These are phyloP conservation scores for Ptychochromis oligacanthus DNA, from an alignment of 2,113 vertebrate genomes.

Conservation along the genomic window DNA sequence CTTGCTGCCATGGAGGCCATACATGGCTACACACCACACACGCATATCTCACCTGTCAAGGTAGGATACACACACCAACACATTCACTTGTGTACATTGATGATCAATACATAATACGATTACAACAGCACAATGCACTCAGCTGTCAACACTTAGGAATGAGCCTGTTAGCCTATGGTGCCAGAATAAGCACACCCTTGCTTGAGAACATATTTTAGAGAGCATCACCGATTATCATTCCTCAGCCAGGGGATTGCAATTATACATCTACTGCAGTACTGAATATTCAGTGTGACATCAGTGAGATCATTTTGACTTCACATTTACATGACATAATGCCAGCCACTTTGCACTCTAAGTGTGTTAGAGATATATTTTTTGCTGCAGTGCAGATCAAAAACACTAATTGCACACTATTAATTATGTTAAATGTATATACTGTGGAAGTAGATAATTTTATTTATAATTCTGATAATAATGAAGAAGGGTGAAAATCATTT, in stretches of 20 bases:
- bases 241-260: conserved; percentile 1
- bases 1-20: conserved; percentile 94
- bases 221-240: background rate
- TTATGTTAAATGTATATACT: background rate
- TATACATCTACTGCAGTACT: background rate
- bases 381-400: background rate
- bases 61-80: conserved; percentile 57
- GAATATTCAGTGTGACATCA: background rate
- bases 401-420: background rate
- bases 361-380: background rate
- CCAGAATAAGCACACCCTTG: conserved; percentile 12
- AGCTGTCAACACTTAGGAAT: conserved; percentile 10
- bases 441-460: background rate
- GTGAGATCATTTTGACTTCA: conserved; percentile 1
- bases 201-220: background rate
- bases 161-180: background rate
- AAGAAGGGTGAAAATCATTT: background rate
- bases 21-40: conserved; percentile 93
- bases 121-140: conserved; percentile 6
- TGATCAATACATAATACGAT: conserved; percentile 37
- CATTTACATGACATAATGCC: background rate
- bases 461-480: background rate
- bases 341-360: background rate
- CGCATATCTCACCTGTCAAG: conserved; percentile 98
- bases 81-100: background rate